These are phyloP conservation scores for Burhinus bistriatus DNA, from an alignment of 2,113 vertebrate species.

Conservation along the genomic window DNA sequence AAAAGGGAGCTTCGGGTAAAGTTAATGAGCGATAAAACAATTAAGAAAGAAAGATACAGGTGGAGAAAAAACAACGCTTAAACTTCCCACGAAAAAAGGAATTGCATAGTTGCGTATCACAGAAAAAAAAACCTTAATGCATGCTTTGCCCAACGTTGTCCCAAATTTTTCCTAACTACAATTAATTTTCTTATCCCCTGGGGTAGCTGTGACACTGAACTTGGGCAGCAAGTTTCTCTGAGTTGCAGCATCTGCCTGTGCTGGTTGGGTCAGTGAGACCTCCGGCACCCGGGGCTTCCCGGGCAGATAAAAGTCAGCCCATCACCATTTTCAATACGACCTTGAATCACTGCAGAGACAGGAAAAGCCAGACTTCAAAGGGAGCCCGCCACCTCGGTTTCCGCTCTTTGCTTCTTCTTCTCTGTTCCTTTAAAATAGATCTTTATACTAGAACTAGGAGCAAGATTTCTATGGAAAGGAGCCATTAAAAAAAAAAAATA, in stretches of 20 bases:
- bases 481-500: neutral
- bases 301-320: neutral
- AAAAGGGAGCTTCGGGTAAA: neutral
- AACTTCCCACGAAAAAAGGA: neutral
- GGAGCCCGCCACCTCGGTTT: neutral
- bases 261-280: neutral
- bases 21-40: neutral
- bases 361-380: neutral
- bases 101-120: neutral
- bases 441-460: neutral
- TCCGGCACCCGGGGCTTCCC: neutral
- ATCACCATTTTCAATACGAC: neutral
- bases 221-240: neutral
- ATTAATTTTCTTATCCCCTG: neutral
- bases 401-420: neutral
- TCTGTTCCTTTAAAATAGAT: neutral
- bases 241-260: neutral
- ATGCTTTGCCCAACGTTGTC: neutral
- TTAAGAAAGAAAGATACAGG: neutral
- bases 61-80: neutral
- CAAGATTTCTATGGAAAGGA: neutral
- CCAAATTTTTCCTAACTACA: neutral
- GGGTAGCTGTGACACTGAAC: neutral
- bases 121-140: neutral
- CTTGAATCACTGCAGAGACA: neutral